Conservation (phyloP, 2,888 invertebrate species). For the Nemotelus nigrinus region DNA sequence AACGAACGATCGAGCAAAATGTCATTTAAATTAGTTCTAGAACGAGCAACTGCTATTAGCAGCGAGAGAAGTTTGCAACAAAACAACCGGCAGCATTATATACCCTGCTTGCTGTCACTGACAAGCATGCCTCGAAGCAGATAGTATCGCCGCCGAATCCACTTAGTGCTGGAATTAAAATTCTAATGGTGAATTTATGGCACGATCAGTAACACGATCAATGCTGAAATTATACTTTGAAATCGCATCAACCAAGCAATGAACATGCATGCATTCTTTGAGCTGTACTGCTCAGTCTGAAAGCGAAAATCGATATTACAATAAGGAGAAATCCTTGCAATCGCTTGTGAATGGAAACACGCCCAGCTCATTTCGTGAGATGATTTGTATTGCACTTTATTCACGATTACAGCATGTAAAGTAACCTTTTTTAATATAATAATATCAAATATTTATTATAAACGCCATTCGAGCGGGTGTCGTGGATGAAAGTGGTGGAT, state of each 20-base stretch:
- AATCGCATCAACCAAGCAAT: neutral
- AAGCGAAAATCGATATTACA: no score
- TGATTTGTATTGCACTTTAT: no score
- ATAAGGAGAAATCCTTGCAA: neutral
- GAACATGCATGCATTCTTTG: no score
- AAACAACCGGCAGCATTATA: no score
- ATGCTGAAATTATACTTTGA: conserved; percentile 24
- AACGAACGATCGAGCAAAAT: conserved; percentile 27
- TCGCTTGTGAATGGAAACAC: neutral
- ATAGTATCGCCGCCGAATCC: conserved; percentile 15
- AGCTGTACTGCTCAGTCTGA: no score
- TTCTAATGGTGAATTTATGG: conserved; percentile 38
- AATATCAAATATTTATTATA: no score
- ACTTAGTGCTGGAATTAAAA: conserved; percentile 30
- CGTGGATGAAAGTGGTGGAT: no score
- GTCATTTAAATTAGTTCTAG: conserved; percentile 45
- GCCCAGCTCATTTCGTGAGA: neutral
- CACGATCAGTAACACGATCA: conserved; percentile 41
- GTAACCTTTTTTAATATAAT: no score
- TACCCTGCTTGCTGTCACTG: neutral
- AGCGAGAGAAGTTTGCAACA: neutral
- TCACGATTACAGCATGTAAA: no score
- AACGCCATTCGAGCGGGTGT: no score
- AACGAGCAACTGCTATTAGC: neutral
- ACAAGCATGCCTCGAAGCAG: conserved; percentile 21